Conservation (phyloP, 2,797 vertebrate genomes). For the Anomalospiza imberbis region DNA sequence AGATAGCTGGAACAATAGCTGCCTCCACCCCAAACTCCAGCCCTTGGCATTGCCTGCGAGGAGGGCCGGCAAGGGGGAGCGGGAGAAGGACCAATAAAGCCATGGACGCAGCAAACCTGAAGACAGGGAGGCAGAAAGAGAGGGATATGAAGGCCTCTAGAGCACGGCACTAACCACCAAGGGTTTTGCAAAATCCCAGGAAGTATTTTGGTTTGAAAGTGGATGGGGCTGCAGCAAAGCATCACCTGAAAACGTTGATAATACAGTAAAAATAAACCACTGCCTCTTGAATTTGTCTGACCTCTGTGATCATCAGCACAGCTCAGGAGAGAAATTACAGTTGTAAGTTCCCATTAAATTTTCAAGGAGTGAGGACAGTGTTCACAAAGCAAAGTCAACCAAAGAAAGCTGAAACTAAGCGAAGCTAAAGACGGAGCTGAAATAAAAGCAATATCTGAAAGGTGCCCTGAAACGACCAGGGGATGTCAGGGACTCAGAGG, state of each 20-base stretch:
- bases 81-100: not conserved
- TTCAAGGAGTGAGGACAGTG: not conserved
- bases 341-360: not conserved
- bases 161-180: not conserved
- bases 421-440: not conserved
- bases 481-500: not conserved
- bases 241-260: not conserved
- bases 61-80: not conserved
- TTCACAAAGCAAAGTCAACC: not conserved
- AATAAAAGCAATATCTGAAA: not conserved
- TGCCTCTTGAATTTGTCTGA: not conserved
- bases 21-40: conserved; percentile 51
- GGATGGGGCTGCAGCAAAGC: not conserved
- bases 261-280: not conserved
- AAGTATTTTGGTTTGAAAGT: not conserved
- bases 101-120: not conserved
- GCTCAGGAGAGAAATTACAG: not conserved
- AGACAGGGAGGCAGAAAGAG: not conserved
- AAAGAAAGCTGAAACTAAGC: not conserved
- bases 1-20: conserved; percentile 67
- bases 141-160: not conserved
- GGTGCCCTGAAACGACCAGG: not conserved
- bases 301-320: rapidly evolving
- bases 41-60: conserved; percentile 28
- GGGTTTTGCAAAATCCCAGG: not conserved